A percentile compares a stretch with the other conserved stretches of the same genome.
These are phyloP conservation scores for Chaetogeoica ovagalla DNA, from an alignment of 2,888 invertebrate species.

Conservation along the genomic window DNA sequence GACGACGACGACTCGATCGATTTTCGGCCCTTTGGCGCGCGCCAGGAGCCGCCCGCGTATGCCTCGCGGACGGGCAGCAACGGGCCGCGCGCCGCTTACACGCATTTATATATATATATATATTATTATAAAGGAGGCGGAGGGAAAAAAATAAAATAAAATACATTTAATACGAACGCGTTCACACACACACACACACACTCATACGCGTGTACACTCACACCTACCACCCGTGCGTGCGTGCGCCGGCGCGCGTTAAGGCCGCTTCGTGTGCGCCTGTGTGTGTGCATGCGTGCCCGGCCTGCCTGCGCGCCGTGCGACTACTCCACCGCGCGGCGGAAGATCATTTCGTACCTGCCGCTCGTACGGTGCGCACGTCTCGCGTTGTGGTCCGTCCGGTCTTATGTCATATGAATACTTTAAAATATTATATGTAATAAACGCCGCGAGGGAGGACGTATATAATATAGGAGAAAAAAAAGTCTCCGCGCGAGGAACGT, in stretches of 20 bases:
- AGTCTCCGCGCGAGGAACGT: too few relatives aligned
- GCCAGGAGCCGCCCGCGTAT: not conserved
- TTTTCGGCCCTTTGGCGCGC: slow-evolving; percentile 49
- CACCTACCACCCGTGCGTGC: not conserved
- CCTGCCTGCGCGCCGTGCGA: slow-evolving; percentile 2
- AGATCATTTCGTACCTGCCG: slow-evolving; percentile 49
- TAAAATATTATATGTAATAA: too few relatives aligned
- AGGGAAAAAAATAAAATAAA: slow-evolving; percentile 6
- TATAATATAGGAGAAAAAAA: too few relatives aligned
- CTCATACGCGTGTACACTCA: not conserved
- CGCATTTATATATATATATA: not conserved
- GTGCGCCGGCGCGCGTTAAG: not conserved
- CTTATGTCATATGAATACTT: too few relatives aligned
- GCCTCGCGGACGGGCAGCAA: not conserved
- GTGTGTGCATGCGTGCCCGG: not conserved
- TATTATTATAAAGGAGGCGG: not conserved
- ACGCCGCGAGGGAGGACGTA: too few relatives aligned
- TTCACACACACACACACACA: not conserved
- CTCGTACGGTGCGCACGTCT: slow-evolving; percentile 33
- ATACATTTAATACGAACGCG: not conserved
- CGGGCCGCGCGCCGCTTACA: not conserved
- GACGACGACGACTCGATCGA: slow-evolving; percentile 54
- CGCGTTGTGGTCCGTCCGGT: not conserved
- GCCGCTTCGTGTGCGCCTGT: not conserved
- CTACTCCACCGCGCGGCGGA: not conserved